Percentiles rank a stretch among this genome's conserved stretches.
Evolutionary conservation across 2,113 vertebrate genomes (phyloP).

Genomic region (Rostratula benghalensis): DNA sequence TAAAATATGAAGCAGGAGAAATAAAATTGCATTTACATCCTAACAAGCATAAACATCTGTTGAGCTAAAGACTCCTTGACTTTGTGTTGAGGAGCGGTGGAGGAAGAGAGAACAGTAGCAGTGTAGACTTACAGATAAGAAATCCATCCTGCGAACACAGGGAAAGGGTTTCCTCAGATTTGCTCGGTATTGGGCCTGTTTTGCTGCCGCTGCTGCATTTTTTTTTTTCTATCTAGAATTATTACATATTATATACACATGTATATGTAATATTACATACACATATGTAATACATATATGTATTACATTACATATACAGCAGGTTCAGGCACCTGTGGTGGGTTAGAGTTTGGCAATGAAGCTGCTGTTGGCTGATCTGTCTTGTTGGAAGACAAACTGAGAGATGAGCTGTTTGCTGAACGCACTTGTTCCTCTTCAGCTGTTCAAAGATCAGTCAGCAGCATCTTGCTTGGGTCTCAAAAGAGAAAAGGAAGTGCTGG

Average conservation of each 20-base stretch:
- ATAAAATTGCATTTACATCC: not conserved
- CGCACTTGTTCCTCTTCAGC: not conserved
- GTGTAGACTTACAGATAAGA: not conserved
- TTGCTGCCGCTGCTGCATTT: not conserved
- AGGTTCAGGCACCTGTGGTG: not conserved
- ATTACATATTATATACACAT: no score
- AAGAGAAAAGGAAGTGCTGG: not conserved
- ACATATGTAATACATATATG: no score
- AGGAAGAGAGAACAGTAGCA: not conserved
- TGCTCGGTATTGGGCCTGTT: not conserved
- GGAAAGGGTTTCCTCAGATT: not conserved
- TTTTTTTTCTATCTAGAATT: not conserved
- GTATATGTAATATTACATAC: no score
- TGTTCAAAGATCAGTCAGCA: not conserved
- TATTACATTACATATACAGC: no score
- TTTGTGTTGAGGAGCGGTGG: not conserved
- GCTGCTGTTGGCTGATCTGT: not conserved
- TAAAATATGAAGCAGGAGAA: not conserved
- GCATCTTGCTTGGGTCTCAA: not conserved
- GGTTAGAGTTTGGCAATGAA: not conserved
- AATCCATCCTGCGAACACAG: not conserved
- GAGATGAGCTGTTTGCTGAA: not conserved
- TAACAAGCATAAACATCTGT: not conserved
- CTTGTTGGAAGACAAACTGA: not conserved
- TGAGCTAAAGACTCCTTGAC: not conserved